phyloP scores from a whole-genome alignment of 2,113 vertebrate genomes.

The Agelaius phoeniceus region DNA sequence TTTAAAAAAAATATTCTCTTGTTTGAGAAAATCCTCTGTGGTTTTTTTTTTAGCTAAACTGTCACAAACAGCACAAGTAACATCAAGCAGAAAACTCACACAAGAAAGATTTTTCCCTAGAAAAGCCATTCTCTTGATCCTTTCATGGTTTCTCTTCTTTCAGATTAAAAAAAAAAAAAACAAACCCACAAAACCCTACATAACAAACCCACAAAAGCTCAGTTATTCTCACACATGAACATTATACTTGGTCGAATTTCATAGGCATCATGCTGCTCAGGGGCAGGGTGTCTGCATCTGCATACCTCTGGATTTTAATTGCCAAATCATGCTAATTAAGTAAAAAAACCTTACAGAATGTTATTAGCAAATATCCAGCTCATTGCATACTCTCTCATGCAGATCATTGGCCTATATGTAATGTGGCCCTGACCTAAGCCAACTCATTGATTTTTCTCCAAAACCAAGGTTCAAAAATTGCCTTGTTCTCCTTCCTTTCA shows the following conservation, averaged over 20 bases:
- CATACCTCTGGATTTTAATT: neutral
- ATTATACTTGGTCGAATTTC: neutral
- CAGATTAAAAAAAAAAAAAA: neutral
- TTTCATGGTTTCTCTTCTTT: neutral
- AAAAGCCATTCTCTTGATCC: neutral
- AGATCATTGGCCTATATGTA: neutral
- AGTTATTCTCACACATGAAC: neutral
- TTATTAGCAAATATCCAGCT: neutral
- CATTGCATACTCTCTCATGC: neutral
- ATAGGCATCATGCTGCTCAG: neutral
- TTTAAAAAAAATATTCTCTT: neutral
- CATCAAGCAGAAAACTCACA: neutral
- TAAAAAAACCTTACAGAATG: neutral
- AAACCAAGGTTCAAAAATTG: neutral
- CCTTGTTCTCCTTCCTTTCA: neutral
- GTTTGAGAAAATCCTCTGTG: neutral
- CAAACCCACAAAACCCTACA: neutral
- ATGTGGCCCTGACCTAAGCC: neutral
- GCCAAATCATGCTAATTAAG: neutral
- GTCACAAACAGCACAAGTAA: neutral
- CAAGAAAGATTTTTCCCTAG: neutral
- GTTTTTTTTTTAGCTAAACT: neutral
- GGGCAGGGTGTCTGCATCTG: neutral
- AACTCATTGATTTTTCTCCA: neutral
- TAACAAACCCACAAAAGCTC: neutral